Conservation (phyloP, 2,888 invertebrate species). For the Drosophila quinaria region DNA sequence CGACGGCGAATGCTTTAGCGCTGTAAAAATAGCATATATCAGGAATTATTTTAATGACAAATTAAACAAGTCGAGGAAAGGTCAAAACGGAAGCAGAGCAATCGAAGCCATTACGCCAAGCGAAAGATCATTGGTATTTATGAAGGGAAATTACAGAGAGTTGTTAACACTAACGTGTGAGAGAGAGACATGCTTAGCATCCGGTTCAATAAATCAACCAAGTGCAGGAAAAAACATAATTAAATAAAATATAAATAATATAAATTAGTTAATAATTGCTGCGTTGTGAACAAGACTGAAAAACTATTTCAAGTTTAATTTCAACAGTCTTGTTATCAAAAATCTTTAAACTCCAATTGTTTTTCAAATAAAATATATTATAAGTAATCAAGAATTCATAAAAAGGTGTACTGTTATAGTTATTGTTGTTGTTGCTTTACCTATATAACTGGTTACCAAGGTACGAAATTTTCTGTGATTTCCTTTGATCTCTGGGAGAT, state of each 20-base stretch:
- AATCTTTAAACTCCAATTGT: background rate
- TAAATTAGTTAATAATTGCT: constrained; percentile 2
- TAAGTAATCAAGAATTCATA: background rate
- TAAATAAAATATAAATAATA: constrained; percentile 19
- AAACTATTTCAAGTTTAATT: background rate
- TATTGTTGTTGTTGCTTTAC: constrained; percentile 88
- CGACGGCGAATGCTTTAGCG: constrained; percentile 98
- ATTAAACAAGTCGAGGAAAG: background rate
- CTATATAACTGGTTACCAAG: constrained; percentile 99
- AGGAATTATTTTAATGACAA: constrained; percentile 7
- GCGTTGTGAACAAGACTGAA: background rate
- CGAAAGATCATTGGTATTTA: constrained; percentile 22
- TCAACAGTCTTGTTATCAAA: background rate
- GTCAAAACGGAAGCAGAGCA: constrained; percentile 39
- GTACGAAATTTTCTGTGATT: constrained; percentile 99
- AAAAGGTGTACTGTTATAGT: constrained; percentile 17
- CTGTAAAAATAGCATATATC: constrained; percentile 86
- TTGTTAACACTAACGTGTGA: constrained; percentile 67
- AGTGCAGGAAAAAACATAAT: constrained; percentile 36
- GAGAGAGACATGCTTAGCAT: constrained; percentile 73
- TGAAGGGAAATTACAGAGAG: constrained; percentile 28
- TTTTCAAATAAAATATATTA: background rate
- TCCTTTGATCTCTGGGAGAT: constrained; percentile 99
- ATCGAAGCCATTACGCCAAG: constrained; percentile 56
- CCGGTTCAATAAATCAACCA: constrained; percentile 54